Base-by-base conservation (phyloP, 2,113 vertebrate genomes). In the Drymodes brunneopygia region DNA sequence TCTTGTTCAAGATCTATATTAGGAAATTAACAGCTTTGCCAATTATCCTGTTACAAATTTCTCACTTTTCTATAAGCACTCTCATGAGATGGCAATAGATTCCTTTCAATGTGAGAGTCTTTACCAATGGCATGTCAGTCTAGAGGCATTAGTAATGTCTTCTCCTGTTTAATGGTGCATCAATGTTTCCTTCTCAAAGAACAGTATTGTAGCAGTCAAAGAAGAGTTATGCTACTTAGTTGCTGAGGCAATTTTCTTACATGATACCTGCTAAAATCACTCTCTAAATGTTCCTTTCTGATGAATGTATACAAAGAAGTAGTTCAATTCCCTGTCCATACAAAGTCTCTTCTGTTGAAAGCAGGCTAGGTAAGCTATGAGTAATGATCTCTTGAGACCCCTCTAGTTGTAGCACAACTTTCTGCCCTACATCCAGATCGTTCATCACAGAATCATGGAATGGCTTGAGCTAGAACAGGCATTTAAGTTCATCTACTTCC, bases 1-100 rank as follows among this genome's bases (percentile, higher is more conserved):
- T 81, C 58, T 80, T 74, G 24, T 65, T 92, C 61, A 82, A 75
- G 71, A 80, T 73, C 47, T 51, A 71, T 64, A 61, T 83, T 91
- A 73, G 56, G 51, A 94, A 94, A 93, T 88, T 81, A 94, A 60
- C 44, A 84, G 24, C 48, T 88, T 91, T 92, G 24, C 22, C 61
- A 71, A 84, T 94, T 86, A 93, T 66, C 21, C 29, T 90, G 19
- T 57, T 88, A 85, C 6, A 8, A 80, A 77, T 70, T 69, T 92
- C 36, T 89, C 65, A 54, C 47, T 73, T 89, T 94, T 88, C 28
- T 62, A 6, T 54, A 84, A 81, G 64, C 36, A 35, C 7, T 62
- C 54, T 74, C 23, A 58, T 78, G 50, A 84, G 47, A 73, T 35
- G 12, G 36, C 28, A 94, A 81, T n/a, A 83, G 50, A 88, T 62